phyloP scores from a whole-genome alignment of 2,888 invertebrate genomes.

The Drosophila mulleri region DNA sequence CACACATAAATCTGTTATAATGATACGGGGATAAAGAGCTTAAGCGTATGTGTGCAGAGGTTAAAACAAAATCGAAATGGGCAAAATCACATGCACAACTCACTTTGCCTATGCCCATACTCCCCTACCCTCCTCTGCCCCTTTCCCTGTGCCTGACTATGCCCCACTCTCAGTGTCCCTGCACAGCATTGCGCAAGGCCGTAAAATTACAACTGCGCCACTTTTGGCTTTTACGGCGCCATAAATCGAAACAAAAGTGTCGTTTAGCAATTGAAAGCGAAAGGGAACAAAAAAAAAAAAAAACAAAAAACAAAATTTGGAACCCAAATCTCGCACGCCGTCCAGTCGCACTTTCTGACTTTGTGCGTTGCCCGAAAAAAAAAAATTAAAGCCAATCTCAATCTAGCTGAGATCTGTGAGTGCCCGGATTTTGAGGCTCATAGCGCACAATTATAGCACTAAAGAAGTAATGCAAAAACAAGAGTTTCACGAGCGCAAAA shows the following conservation, averaged over 20 bases:
- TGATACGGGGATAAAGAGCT: constrained; percentile 26
- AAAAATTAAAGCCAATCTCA: constrained; percentile 32
- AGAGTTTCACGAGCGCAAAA: not conserved
- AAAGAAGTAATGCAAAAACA: constrained; percentile 8
- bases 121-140: not conserved
- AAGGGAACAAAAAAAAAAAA: constrained; percentile 8
- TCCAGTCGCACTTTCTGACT: constrained; percentile 8
- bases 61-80: constrained; percentile 25
- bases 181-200: constrained; percentile 47
- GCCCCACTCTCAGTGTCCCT: constrained; percentile 10
- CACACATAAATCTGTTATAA: constrained; percentile 49
- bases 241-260: constrained; percentile 77
- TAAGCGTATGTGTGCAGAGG: constrained; percentile 9
- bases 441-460: constrained; percentile 44
- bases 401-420: constrained; percentile 24
- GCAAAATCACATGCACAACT: constrained; percentile 31
- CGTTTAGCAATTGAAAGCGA: constrained; percentile 66
- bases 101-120: not conserved
- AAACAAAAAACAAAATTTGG: not conserved
- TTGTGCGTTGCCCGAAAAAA: not conserved
- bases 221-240: constrained; percentile 72
- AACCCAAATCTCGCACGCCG: not conserved
- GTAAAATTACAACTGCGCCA: constrained; percentile 71
- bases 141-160: not conserved
- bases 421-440: constrained; percentile 39